Percentiles rank a stretch among this genome's conserved stretches.
These are phyloP conservation scores for Buphagus erythrorhynchus DNA, from an alignment of 2,797 vertebrate species.

Conservation along the genomic window DNA sequence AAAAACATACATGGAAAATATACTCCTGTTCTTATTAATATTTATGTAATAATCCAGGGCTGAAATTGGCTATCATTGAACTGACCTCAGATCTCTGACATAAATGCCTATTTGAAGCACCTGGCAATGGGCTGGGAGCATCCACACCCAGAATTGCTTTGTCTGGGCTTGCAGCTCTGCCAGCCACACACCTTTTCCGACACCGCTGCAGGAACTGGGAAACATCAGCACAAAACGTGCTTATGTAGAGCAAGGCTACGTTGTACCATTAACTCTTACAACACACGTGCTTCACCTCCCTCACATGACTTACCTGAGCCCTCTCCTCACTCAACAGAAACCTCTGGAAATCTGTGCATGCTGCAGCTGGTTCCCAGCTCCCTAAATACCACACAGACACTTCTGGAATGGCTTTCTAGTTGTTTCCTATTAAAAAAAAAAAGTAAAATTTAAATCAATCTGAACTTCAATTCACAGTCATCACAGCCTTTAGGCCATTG, in stretches of 20 bases:
- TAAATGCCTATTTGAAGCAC: constrained; percentile 59
- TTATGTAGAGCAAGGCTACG: neutral
- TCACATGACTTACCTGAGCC: constrained; percentile 13
- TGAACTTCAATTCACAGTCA: neutral
- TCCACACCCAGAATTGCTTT: constrained; percentile 48
- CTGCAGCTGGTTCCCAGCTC: neutral
- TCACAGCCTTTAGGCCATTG: neutral
- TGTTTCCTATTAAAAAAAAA: neutral
- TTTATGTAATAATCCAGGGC: neutral
- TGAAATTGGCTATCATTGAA: constrained; percentile 26
- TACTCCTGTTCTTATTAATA: constrained; percentile 4
- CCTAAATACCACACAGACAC: neutral
- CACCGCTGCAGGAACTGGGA: neutral
- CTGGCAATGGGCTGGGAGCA: constrained; percentile 53
- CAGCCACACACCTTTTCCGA: constrained; percentile 52
- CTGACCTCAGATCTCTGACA: constrained; percentile 68
- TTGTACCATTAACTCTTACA: constrained; percentile 45
- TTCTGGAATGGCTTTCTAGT: neutral
- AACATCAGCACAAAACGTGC: constrained; percentile 61
- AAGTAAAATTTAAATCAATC: neutral
- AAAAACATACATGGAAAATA: neutral
- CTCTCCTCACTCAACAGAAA: neutral
- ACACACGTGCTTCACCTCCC: neutral
- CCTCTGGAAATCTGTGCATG: neutral
- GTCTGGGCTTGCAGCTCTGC: constrained; percentile 45